Percentiles rank a stretch among this genome's conserved stretches.
Evolutionary conservation across 2,888 invertebrate genomes (phyloP).

Genomic region (Pristionchus arcanus): DNA sequence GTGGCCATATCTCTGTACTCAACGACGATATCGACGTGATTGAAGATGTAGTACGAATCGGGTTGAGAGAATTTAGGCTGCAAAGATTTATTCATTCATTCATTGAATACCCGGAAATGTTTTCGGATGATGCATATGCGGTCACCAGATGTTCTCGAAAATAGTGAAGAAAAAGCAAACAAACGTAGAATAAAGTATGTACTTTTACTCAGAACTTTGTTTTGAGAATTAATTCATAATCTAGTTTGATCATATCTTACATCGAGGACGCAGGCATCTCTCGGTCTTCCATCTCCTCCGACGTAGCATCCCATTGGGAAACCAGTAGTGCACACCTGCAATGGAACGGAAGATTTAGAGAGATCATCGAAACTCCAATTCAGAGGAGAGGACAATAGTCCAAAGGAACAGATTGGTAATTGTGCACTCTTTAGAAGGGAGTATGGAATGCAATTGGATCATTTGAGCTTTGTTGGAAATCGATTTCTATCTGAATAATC

Average conservation of each 20-base stretch:
- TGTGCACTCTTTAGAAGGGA: no score
- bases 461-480: neutral
- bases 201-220: neutral
- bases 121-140: neutral
- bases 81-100: conserved; percentile 55
- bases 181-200: neutral
- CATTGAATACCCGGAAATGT: neutral
- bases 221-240: neutral
- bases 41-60: conserved; percentile 93
- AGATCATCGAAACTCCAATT: neutral
- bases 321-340: conserved; percentile 88
- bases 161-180: neutral
- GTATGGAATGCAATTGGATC: no score
- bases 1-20: conserved; percentile 90
- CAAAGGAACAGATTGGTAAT: no score
- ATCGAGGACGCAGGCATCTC: conserved; percentile 82
- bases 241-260: conserved; percentile 74
- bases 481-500: neutral
- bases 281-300: conserved; percentile 83
- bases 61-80: conserved; percentile 79
- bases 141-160: neutral
- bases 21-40: conserved; percentile 94
- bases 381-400: neutral
- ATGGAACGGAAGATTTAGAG: neutral
- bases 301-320: conserved; percentile 98